phyloP scores from a whole-genome alignment of 2,888 invertebrate genomes.

The Drosophila neonasuta region DNA sequence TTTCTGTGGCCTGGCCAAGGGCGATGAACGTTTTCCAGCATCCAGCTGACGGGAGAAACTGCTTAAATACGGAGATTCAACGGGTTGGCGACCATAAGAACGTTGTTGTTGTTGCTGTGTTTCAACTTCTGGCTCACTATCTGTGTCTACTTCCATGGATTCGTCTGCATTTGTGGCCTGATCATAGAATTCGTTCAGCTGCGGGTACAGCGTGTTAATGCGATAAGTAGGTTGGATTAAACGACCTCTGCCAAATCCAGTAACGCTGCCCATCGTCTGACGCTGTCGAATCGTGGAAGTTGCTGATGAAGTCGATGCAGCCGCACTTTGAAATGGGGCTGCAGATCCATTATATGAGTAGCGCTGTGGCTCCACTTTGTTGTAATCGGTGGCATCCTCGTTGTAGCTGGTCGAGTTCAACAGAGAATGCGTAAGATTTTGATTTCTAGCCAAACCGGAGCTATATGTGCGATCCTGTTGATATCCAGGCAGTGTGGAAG shows the following conservation, averaged over 20 bases:
- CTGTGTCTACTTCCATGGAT: conserved; percentile 50
- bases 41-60: conserved; percentile 38
- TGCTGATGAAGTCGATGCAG: background rate
- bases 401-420: conserved; percentile 60
- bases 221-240: conserved; percentile 59
- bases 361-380: conserved; percentile 1
- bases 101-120: conserved; percentile 19
- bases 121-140: conserved; percentile 59
- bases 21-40: conserved; percentile 40
- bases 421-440: conserved; percentile 51
- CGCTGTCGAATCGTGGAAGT: conserved; percentile 22
- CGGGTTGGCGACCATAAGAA: background rate
- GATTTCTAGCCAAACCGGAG: conserved; percentile 21
- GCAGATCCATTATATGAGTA: conserved; percentile 57
- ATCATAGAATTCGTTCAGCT: conserved; percentile 63
- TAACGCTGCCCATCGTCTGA: conserved; percentile 20
- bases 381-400: conserved; percentile 1
- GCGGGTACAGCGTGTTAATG: conserved; percentile 57
- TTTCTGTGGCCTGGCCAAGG: conserved; percentile 43
- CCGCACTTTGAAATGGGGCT: conserved; percentile 37
- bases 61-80: conserved; percentile 52
- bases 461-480: conserved; percentile 39
- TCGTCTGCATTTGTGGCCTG: conserved; percentile 11
- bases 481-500: conserved; percentile 27
- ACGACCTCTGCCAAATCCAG: conserved; percentile 47